Base-by-base conservation (phyloP, 2,113 vertebrate species). In the Pelvicachromis taeniatus region DNA sequence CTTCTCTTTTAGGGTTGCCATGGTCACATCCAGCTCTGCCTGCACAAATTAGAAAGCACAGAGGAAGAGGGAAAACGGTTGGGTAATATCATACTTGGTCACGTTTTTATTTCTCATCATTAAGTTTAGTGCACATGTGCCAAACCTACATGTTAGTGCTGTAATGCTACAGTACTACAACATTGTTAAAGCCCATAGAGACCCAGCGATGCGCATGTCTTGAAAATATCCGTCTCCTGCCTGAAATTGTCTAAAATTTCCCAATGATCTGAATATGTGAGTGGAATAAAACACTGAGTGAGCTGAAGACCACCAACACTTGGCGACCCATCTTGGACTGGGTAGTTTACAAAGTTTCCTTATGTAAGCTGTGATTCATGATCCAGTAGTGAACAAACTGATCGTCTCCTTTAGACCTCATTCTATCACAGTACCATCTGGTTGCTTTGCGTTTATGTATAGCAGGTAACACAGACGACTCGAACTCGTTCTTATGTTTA, bases 1-100 rank as follows among this genome's bases (percentile, higher is more conserved):
- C 78, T 97, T 97, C 82, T 97, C 95, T 88, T 7, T 93, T 63
- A 98, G 91, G 17, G 95, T 96, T 52, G 93, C 87, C 96, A 97
- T 93, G 4, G 96, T 97, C 16, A 82, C 26, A 56, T 97, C 96
- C 78, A 98, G 96, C 82, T 98, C 97, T n/a, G 89, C 91, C 97
- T 97, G 87, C 54, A 73, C 13, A 9, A 55, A 9, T 90, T 73
- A 14, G 9, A 84, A 73, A 14, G 11, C 48, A 68, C 5, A 61
- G 9, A 78, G 4, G 52, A 78, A 65, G 21, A 40, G 77, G 53
- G 3, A 75, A 31, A 17, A n/a, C 61, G 61, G 8, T 26, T 16
- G 13, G 63, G 12, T 0, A 0, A 68, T 68, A 23, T 42, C 2
- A 16, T 23, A 26, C 21, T 7, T 38, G 59, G 19, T 65, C 6